Percentiles rank a stretch among this genome's conserved stretches.
These are phyloP conservation scores for Cecidostiba fungosa DNA, from an alignment of 2,888 invertebrate species.

Conservation along the genomic window DNA sequence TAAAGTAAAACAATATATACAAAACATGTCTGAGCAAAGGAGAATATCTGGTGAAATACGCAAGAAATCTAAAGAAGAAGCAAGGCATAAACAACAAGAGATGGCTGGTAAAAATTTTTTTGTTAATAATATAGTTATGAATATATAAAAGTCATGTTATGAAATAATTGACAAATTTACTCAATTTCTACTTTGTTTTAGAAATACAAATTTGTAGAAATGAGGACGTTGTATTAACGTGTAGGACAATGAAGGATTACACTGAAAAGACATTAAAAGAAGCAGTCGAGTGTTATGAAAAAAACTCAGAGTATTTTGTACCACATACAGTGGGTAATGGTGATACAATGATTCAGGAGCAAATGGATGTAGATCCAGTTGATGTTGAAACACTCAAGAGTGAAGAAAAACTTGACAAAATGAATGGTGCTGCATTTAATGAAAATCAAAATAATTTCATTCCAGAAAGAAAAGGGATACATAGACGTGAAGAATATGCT, in stretches of 20 bases:
- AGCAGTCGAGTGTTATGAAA: conserved; percentile 67
- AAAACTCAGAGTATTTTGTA: conserved; percentile 30
- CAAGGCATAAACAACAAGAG: conserved; percentile 42
- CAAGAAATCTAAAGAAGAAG: conserved; percentile 59
- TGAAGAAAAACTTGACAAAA: conserved; percentile 44
- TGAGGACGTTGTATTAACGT: conserved; percentile 47
- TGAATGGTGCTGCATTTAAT: conserved; percentile 53
- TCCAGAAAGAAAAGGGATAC: conserved; percentile 55
- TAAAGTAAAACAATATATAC: conserved; percentile 76
- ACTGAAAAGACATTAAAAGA: conserved; percentile 71
- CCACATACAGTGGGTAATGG: conserved; percentile 39
- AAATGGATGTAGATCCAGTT: conserved; percentile 61
- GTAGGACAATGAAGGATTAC: conserved; percentile 71
- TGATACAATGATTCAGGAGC: conserved; percentile 12
- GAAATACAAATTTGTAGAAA: conserved; percentile 50
- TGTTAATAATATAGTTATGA: conserved; percentile 1
- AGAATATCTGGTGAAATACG: conserved; percentile 64
- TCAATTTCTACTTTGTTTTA: conserved; percentile 27
- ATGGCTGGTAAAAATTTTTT: conserved; percentile 43
- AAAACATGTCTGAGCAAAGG: conserved; percentile 67
- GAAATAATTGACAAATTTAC: not conserved
- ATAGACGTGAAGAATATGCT: conserved; percentile 53
- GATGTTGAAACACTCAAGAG: conserved; percentile 31
- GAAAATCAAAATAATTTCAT: conserved; percentile 51
- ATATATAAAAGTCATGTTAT: too few species aligned